Evolutionary conservation across 1,140 invertebrate species (phyloP).

Genomic region (Macrocentrus cingulum): DNA sequence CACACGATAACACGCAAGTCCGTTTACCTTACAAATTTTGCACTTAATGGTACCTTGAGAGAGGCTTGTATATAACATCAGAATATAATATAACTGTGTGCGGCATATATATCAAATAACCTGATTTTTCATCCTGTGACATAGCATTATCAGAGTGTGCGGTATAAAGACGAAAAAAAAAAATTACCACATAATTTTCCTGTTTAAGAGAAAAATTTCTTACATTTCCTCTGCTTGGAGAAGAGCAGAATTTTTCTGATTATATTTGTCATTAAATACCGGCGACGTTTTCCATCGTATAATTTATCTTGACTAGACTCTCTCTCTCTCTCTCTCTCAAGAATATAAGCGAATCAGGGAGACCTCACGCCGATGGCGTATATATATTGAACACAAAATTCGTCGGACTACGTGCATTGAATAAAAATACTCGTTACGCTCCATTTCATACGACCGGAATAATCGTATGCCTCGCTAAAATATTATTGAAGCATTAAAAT

Average conservation of each 20-base stretch:
- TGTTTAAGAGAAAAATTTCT: neutral
- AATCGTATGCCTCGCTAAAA: neutral
- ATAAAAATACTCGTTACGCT: conserved; percentile 3
- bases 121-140: too few relatives aligned
- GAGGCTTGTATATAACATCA: conserved; percentile 4
- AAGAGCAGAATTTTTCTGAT: neutral
- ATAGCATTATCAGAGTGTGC: too few relatives aligned
- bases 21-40: conserved; percentile 1
- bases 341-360: neutral
- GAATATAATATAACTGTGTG: too few relatives aligned
- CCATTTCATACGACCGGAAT: conserved; percentile 2
- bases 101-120: too few relatives aligned
- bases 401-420: neutral
- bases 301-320: neutral
- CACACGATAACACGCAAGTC: conserved; percentile 15
- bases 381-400: neutral
- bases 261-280: neutral
- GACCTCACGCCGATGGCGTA: neutral
- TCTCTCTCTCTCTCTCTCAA: too few relatives aligned
- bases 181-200: neutral
- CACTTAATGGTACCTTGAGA: neutral
- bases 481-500: neutral
- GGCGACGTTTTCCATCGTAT: neutral
- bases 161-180: conserved; percentile 3
- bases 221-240: neutral